Percentiles rank a stretch among this genome's conserved stretches.
These are phyloP conservation scores for Brachyrhaphis roseni DNA, from an alignment of 2,797 vertebrate genomes.

Conservation along the genomic window DNA sequence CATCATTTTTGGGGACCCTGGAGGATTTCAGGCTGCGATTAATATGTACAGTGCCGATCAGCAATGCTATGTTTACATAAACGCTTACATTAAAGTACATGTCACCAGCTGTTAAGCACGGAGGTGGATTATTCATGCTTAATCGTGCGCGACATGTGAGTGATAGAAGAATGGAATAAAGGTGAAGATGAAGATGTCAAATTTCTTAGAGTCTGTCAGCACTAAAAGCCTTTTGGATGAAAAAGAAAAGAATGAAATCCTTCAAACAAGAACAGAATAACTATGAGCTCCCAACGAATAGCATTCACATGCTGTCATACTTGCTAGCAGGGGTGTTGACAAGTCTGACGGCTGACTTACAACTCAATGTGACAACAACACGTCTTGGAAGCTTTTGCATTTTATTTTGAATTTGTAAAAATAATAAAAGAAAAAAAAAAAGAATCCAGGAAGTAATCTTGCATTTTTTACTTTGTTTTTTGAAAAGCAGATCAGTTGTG, in stretches of 20 bases:
- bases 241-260: neutral
- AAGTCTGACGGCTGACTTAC: constrained; percentile 6
- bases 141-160: neutral
- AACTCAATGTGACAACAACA: neutral
- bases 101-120: neutral
- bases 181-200: neutral
- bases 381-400: neutral
- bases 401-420: neutral
- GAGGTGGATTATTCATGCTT: neutral
- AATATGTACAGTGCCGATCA: neutral
- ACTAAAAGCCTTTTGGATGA: neutral
- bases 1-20: neutral
- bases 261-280: neutral
- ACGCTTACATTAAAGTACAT: neutral
- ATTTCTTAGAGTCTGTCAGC: neutral
- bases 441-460: neutral
- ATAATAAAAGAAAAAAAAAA: neutral
- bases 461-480: neutral
- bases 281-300: neutral
- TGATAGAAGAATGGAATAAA: constrained; percentile 1
- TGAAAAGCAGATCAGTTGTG: neutral
- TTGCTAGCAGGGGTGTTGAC: neutral
- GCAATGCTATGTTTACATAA: neutral
- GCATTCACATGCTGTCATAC: neutral
- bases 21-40: neutral